phyloP scores from a whole-genome alignment of 2,113 vertebrate genomes.

The Probosciger aterrimus region DNA sequence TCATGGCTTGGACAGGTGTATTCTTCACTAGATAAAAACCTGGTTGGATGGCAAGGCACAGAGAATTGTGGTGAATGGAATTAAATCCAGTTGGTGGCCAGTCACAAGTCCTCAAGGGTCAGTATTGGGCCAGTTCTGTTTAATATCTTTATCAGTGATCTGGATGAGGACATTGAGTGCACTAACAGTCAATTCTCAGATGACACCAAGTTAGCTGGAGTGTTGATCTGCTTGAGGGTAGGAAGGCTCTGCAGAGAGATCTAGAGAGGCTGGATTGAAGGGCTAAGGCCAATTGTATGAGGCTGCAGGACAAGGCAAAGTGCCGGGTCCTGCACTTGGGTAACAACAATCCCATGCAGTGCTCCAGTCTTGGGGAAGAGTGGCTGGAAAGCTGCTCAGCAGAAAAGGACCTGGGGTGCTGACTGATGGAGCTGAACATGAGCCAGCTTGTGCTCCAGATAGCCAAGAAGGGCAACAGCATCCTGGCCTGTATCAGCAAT shows the following conservation, averaged over 20 bases:
- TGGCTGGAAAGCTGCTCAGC: neutral
- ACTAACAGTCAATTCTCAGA: neutral
- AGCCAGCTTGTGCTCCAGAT: neutral
- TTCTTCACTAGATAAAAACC: neutral
- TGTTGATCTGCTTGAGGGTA: neutral
- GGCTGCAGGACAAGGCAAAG: neutral
- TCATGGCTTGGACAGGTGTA: neutral
- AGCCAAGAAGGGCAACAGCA: too few relatives aligned
- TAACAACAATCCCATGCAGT: neutral
- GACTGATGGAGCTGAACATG: neutral
- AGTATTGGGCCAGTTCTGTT: neutral
- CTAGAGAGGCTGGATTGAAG: neutral
- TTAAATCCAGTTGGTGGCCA: neutral
- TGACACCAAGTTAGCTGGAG: neutral
- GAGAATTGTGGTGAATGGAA: neutral
- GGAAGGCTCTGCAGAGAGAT: neutral
- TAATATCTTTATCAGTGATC: neutral
- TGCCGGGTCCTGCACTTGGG: neutral
- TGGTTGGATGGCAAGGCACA: neutral
- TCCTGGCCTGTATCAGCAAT: neutral
- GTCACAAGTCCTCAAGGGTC: neutral
- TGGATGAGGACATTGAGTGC: accelerated
- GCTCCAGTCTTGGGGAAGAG: neutral
- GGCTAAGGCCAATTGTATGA: neutral
- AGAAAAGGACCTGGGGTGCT: neutral